phyloP scores from a whole-genome alignment of 2,888 invertebrate genomes.

The Oscheius onirici region DNA sequence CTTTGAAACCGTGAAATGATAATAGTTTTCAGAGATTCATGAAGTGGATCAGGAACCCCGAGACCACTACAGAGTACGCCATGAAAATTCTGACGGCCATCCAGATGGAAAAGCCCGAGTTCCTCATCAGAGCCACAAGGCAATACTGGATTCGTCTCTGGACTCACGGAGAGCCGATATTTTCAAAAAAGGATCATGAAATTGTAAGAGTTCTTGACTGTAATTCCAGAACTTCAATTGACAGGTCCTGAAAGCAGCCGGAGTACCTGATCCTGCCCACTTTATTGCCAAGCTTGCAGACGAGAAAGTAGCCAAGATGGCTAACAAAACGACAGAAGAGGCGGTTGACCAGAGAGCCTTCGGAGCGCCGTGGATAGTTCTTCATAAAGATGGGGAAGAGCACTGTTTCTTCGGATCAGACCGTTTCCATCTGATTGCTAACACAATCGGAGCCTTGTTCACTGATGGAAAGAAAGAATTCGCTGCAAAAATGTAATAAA shows the following conservation, averaged over 20 bases:
- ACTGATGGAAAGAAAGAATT: constrained; percentile 32
- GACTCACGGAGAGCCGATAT: constrained; percentile 51
- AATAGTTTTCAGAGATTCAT: constrained; percentile 15
- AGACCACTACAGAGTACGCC: constrained; percentile 44
- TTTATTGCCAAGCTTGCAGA: constrained; percentile 37
- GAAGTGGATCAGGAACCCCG: constrained; percentile 33
- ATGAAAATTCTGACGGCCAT: constrained; percentile 38
- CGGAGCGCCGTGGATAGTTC: constrained; percentile 64
- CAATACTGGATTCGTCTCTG: constrained; percentile 55
- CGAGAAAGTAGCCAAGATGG: constrained; percentile 33
- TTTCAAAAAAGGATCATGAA: constrained; percentile 45
- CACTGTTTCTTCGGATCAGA: constrained; percentile 62
- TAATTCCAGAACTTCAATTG: neutral
- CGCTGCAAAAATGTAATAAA: constrained; percentile 19
- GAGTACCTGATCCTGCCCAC: constrained; percentile 37
- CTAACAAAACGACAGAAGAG: constrained; percentile 41
- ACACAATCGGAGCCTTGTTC: constrained; percentile 44
- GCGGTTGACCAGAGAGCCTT: constrained; percentile 44
- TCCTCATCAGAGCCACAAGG: constrained; percentile 34
- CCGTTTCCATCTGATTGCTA: constrained; percentile 56
- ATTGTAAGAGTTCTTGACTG: neutral
- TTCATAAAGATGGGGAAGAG: constrained; percentile 40
- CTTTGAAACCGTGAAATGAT: neutral
- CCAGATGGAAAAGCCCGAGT: constrained; percentile 29
- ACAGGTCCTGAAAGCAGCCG: constrained; percentile 41